Evolutionary conservation across 2,888 invertebrate genomes (phyloP), one percentile per base, ranked within the genome.

Genomic region (Argyra leucocephala): DNA sequence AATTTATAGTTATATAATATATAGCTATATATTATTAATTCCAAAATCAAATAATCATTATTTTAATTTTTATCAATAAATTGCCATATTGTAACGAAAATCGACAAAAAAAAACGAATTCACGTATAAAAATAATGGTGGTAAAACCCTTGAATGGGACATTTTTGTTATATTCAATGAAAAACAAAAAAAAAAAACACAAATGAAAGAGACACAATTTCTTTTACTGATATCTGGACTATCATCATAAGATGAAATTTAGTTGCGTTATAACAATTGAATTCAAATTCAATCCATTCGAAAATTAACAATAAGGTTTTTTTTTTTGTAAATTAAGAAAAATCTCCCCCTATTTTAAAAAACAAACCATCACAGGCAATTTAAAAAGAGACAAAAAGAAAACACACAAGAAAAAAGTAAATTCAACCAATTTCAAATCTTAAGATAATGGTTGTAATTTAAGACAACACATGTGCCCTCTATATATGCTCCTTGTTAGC

Each of bases 31-130:
- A 5, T 48, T 48, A 2, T 15, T 48, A 48, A 37, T 10, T 48
- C 9, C 48, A 48, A 48, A 48, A 48, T 48, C 48, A 48, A 48
- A 48, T 48, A 48, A 48, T 48, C 48, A 48, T 48, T 48, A 48
- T 48, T 18, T 48, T 48, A 48, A 48, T 48, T 18, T 48, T 48
- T 48, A 48, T 48, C 48, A 48, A 48, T 48, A 48, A 48, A 48
- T 48, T 48, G 48, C 48, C 48, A 48, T 48, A 48, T 48, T 48
- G 48, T 48, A 31, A 12, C 31, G 5, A 48, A 18, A 48, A 5
- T 48, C 7, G 15, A 48, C 18, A 15, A 48, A 37, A 37, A 37
- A 37, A 48, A 48, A 48, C 12, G 12, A 4, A 31, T 31, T 31
- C 10, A n/a, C n/a, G n/a, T n/a, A n/a, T n/a, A n/a, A 12, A 10